A percentile compares a stretch with the other conserved stretches of the same genome.
These are phyloP conservation scores for Tromatobia lineatoria DNA, from an alignment of 2,888 invertebrate genomes.

Conservation along the genomic window DNA sequence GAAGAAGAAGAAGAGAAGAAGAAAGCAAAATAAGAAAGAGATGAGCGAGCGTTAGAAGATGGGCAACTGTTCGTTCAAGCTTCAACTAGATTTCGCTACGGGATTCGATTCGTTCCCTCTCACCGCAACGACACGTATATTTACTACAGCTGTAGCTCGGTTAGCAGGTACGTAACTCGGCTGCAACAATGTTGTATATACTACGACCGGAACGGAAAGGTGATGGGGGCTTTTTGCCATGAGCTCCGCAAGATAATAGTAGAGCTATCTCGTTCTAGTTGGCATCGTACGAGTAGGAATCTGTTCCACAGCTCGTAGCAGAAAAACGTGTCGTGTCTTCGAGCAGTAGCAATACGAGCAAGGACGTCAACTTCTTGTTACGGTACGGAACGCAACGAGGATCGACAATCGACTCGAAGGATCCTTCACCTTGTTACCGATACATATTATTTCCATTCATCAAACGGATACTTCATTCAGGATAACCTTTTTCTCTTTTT, in stretches of 20 bases:
- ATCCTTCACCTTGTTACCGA: constrained; percentile 59
- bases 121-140: constrained; percentile 26
- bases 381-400: constrained; percentile 21
- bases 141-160: constrained; percentile 26
- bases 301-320: neutral
- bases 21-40: constrained; percentile 13
- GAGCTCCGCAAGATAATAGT: constrained; percentile 28
- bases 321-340: constrained; percentile 30
- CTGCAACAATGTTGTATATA: constrained; percentile 20
- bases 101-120: constrained; percentile 50
- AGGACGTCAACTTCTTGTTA: constrained; percentile 63
- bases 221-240: constrained; percentile 40
- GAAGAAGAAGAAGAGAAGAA: constrained; percentile 14
- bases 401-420: constrained; percentile 18
- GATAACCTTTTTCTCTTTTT: constrained; percentile 5
- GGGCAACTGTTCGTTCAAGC: constrained; percentile 14
- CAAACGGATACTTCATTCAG: constrained; percentile 28
- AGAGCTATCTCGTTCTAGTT: constrained; percentile 20
- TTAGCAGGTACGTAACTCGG: constrained; percentile 38
- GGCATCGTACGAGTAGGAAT: constrained; percentile 15
- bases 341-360: constrained; percentile 51
- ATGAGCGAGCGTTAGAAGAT: neutral
- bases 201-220: constrained; percentile 50
- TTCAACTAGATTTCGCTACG: constrained; percentile 54
- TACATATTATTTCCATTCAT: constrained; percentile 46